These are phyloP conservation scores for Argentina silus DNA, from an alignment of 2,797 vertebrate species.

Conservation along the genomic window DNA sequence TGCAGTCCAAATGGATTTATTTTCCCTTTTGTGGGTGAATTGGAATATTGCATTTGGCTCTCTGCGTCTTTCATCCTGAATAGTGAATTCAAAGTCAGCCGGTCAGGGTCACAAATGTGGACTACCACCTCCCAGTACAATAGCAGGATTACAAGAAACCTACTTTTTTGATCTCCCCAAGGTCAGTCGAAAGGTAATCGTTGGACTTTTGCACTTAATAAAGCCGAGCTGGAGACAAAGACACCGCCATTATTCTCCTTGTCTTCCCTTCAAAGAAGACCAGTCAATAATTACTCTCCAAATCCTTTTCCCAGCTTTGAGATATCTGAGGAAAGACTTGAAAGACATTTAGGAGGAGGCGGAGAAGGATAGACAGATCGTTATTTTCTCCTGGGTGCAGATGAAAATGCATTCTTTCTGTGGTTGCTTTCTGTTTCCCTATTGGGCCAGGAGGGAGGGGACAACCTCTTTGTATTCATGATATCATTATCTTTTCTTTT, in stretches of 20 bases:
- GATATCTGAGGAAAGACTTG: conserved; percentile 51
- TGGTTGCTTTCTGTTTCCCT: conserved; percentile 18
- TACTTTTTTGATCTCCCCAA: conserved; percentile 45
- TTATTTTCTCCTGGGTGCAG: conserved; percentile 45
- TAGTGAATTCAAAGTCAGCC: not conserved
- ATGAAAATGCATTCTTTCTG: conserved; percentile 37
- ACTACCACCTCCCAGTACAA: conserved; percentile 34
- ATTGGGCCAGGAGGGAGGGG: conserved; percentile 9
- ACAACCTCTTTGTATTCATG: conserved; percentile 7
- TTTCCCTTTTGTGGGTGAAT: conserved; percentile 3
- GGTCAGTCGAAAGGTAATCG: conserved; percentile 56
- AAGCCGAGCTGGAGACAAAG: conserved; percentile 52
- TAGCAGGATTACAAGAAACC: conserved; percentile 55
- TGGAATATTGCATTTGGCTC: not conserved
- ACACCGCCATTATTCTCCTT: conserved; percentile 13
- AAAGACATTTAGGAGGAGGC: conserved; percentile 49
- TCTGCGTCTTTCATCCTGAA: not conserved
- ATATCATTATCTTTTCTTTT: not conserved
- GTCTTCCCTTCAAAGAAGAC: conserved; percentile 50
- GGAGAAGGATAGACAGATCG: conserved; percentile 44
- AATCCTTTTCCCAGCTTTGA: conserved; percentile 56
- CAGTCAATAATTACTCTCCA: conserved; percentile 65
- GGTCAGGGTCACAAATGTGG: conserved; percentile 2
- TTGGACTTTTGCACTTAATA: conserved; percentile 61
- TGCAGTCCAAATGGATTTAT: not conserved